These are phyloP conservation scores for Trissolcus japonicus DNA, from an alignment of 2,888 invertebrate species.

Conservation along the genomic window DNA sequence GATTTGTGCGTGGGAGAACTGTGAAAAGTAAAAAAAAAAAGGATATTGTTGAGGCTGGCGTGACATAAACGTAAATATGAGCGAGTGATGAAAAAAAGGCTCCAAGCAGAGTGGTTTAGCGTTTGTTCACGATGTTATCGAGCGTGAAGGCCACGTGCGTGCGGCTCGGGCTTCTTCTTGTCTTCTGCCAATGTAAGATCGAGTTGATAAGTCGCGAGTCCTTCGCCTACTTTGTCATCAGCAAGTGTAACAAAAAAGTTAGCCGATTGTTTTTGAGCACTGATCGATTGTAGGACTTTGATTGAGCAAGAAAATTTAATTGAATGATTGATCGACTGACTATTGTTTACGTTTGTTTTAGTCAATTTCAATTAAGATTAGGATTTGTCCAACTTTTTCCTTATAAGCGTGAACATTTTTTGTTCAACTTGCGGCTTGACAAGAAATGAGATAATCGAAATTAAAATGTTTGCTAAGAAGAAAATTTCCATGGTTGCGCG, in stretches of 20 bases:
- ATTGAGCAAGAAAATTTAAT: not conserved
- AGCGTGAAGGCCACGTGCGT: constrained; percentile 62
- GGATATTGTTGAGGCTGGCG: constrained; percentile 12
- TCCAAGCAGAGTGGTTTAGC: constrained; percentile 37
- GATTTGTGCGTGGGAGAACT: constrained; percentile 8
- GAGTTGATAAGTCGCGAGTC: constrained; percentile 44
- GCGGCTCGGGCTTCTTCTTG: constrained; percentile 62
- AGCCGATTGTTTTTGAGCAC: not conserved
- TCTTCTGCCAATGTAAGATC: constrained; percentile 65
- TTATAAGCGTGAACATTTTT: not conserved
- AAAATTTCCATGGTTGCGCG: no score
- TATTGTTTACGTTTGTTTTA: not conserved
- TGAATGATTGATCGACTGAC: not conserved
- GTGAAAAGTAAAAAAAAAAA: constrained; percentile 14
- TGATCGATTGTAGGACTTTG: not conserved
- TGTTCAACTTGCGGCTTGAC: no score
- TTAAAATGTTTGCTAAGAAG: no score
- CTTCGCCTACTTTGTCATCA: constrained; percentile 62
- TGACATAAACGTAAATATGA: constrained; percentile 40
- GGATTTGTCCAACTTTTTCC: not conserved
- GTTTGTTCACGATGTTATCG: constrained; percentile 58
- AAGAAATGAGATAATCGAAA: no score
- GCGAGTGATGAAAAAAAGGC: constrained; percentile 28
- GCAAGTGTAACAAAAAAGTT: constrained; percentile 19
- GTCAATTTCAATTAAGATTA: not conserved